A percentile compares a stretch with the other conserved stretches of the same genome.
phyloP scores from a whole-genome alignment of 2,113 vertebrate species.

The Aleadryas rufinucha region DNA sequence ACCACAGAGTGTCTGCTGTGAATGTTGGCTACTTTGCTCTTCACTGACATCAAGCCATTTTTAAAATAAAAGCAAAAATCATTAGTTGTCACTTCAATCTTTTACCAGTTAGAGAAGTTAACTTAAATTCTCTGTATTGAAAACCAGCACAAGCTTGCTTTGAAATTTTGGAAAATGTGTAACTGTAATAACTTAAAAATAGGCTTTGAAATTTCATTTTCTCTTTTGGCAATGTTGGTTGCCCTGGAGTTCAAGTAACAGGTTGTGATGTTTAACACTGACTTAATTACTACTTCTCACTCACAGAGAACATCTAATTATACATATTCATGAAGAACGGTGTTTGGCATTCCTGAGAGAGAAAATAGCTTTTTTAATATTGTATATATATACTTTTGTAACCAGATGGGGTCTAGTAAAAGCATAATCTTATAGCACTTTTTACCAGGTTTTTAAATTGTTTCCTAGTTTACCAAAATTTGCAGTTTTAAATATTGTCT shows the following conservation, averaged over 20 bases:
- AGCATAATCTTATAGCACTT: not conserved
- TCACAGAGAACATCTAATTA: slow-evolving; percentile 81
- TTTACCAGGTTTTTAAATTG: not conserved
- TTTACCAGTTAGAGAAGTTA: slow-evolving; percentile 2
- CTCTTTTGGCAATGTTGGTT: slow-evolving; percentile 73
- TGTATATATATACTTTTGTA: not conserved
- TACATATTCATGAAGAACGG: slow-evolving; percentile 75
- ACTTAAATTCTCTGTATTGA: slow-evolving; percentile 52
- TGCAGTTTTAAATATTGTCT: not conserved
- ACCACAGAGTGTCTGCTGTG: not conserved
- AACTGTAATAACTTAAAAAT: slow-evolving; percentile 76
- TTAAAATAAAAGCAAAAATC: not conserved
- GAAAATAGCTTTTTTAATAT: slow-evolving; percentile 13
- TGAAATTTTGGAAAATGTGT: slow-evolving; percentile 67
- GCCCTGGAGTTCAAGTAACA: slow-evolving; percentile 84
- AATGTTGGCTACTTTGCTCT: not conserved
- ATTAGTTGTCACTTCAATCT: not conserved
- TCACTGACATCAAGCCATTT: not conserved
- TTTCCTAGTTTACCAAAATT: not conserved
- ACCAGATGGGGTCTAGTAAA: not conserved
- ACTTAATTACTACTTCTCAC: slow-evolving; percentile 86
- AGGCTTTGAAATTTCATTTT: slow-evolving; percentile 74
- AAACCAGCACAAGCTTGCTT: slow-evolving; percentile 58
- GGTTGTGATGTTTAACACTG: slow-evolving; percentile 83
- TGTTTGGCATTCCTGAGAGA: slow-evolving; percentile 63